Evolutionary conservation across 1,140 invertebrate genomes (phyloP).

Genomic region (Stenopsyche tienmushanensis): DNA sequence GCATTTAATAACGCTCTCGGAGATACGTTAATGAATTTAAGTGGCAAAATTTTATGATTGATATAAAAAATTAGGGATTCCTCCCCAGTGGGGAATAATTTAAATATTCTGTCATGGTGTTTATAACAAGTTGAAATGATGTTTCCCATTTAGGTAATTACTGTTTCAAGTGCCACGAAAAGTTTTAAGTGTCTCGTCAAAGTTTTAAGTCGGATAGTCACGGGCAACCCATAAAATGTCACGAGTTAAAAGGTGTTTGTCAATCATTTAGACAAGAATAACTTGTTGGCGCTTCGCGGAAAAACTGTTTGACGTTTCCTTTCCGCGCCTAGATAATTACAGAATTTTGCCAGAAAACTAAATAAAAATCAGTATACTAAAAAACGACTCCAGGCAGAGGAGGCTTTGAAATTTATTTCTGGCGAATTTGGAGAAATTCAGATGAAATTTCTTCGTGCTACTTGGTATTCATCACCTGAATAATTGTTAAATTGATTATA

Average conservation of each 20-base stretch:
- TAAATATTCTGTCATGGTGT: constrained; percentile 22
- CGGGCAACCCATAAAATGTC: constrained; percentile 26
- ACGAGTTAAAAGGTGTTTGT: constrained; percentile 30
- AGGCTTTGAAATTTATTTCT: no score
- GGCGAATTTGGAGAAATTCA: no score
- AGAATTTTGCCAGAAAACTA: no score
- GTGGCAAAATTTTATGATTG: not conserved
- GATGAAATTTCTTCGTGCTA: no score
- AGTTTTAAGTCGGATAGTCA: constrained; percentile 31
- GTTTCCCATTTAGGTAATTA: constrained; percentile 29
- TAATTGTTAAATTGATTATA: no score
- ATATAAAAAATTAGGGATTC: not conserved
- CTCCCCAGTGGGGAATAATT: constrained; percentile 16
- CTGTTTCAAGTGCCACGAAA: constrained; percentile 25
- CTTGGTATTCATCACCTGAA: no score
- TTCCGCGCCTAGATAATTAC: no score
- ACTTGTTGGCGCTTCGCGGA: constrained; percentile 7
- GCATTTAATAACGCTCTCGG: not conserved
- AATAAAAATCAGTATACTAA: no score
- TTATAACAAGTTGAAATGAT: constrained; percentile 28
- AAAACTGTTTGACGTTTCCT: no score
- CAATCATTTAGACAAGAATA: constrained; percentile 26
- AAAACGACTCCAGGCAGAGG: no score
- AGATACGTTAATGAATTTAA: not conserved
- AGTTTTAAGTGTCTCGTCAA: constrained; percentile 31